Base-by-base conservation (phyloP, 2,797 vertebrate genomes). In the Argyrosomus regius region DNA sequence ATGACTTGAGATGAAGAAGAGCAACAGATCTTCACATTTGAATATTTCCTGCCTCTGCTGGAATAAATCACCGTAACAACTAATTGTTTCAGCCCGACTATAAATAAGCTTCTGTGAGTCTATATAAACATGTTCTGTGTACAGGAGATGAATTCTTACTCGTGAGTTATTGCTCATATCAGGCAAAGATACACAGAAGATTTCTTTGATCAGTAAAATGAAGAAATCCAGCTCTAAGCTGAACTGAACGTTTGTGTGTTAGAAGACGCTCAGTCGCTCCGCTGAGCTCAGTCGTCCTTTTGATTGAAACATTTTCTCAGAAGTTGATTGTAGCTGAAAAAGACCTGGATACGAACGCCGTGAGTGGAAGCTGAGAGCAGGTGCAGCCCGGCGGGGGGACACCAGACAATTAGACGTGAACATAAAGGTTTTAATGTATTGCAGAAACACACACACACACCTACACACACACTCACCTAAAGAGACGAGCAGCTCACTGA, bases 231-330 rank as follows among this genome's bases (percentile, higher is more conserved):
- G 35, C 35, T 31, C 20, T 8, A n/a, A 77, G 12, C 11, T 59
- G 14, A 46, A 63, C n/a, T 57, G 11, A 64, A 43, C 49, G 45
- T 61, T 46, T 62, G 63, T 31, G 26, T 59, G 67, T 64, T 8
- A 61, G 31, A 56, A 63, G 58, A 56, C 16, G 18, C 46, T n/a
- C 22, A 61, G 7, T 72, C 31, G 20, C 8, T 78, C 61, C 61
- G 43, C 18, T 41, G 31, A 74, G 39, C 63, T 72, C 22, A 52
- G 20, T 35, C 0, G 17, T 65, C 50, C 28, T 78, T 24, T 24
- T 68, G n/a, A 67, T 28, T 73, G 24, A 78, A 83, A 58, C 57
- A 31, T 59, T 78, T 64, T 62, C 60, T 64, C 46, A 43, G 58
- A 68, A 41, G 22, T 69, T 62, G 69, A 65, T 46, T 53, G 12